These are phyloP conservation scores for Nemapogon koenigi DNA, from an alignment of 2,888 invertebrate genomes.

Conservation along the genomic window DNA sequence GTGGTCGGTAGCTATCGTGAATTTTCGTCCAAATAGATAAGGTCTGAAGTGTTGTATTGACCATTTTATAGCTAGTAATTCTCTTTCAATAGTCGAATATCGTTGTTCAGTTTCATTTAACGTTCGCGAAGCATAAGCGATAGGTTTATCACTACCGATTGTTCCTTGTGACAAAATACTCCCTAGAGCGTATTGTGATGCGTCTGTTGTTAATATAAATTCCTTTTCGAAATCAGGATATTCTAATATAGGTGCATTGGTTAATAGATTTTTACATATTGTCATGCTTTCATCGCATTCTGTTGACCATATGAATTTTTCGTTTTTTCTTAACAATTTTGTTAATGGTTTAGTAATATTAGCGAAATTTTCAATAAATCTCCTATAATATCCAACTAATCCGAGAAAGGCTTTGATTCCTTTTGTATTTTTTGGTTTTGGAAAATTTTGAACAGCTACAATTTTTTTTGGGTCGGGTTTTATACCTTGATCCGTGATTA, in stretches of 20 bases:
- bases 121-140: conserved; percentile 20
- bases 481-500: conserved; percentile 26
- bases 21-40: conserved; percentile 27
- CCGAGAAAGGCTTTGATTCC: conserved; percentile 26
- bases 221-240: conserved; percentile 22
- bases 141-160: conserved; percentile 17
- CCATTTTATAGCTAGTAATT: conserved; percentile 28
- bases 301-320: too few relatives aligned
- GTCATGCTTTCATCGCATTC: conserved; percentile 12
- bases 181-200: conserved; percentile 18
- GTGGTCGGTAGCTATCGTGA: conserved; percentile 27
- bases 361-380: conserved; percentile 21
- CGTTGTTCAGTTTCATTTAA: conserved; percentile 19
- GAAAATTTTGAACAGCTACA: conserved; percentile 21
- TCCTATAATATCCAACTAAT: conserved; percentile 24
- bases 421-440: conserved; percentile 22
- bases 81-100: conserved; percentile 26
- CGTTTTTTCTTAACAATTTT: conserved; percentile 9
- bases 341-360: conserved; percentile 24
- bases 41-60: conserved; percentile 27
- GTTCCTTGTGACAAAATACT: conserved; percentile 17
- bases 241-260: conserved; percentile 19
- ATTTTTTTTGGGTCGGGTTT: conserved; percentile 28
- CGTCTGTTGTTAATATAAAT: conserved; percentile 23
- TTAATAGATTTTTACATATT: conserved; percentile 19